Evolutionary conservation across 2,797 vertebrate species (phyloP).

Genomic region (Spheniscus humboldti): DNA sequence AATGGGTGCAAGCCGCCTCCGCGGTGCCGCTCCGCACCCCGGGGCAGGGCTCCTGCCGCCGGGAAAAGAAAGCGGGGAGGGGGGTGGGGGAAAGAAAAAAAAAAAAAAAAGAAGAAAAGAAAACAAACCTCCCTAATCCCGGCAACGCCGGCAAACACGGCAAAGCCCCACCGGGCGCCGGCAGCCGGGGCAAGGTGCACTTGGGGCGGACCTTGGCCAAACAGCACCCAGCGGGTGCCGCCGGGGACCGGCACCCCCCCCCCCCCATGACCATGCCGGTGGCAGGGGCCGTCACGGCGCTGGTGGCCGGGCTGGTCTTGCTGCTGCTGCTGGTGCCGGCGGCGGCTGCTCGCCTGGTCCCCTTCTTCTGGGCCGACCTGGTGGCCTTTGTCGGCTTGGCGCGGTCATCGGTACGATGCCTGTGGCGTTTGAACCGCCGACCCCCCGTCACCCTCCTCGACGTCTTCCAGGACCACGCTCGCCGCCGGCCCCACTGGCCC

Average conservation of each 20-base stretch:
- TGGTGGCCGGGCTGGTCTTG: neutral
- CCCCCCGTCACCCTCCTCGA: neutral
- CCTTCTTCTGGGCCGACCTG: neutral
- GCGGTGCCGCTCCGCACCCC: neutral
- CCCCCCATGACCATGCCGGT: neutral
- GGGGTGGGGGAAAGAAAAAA: too few relatives aligned
- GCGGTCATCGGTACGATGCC: fast-evolving
- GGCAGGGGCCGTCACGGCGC: neutral
- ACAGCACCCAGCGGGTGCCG: neutral
- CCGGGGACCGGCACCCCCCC: too few relatives aligned
- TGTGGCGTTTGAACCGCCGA: fast-evolving
- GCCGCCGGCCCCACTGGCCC: fast-evolving
- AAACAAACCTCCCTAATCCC: neutral
- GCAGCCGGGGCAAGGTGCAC: neutral
- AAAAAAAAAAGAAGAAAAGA: neutral
- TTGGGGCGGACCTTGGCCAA: neutral
- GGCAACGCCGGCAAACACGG: neutral
- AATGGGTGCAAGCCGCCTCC: too few relatives aligned
- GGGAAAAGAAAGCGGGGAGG: too few relatives aligned
- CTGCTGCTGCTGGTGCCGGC: neutral
- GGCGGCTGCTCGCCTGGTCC: fast-evolving
- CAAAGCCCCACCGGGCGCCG: neutral
- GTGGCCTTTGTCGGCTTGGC: fast-evolving
- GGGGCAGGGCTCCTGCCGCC: neutral
- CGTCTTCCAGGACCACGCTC: neutral